Base-by-base conservation (phyloP, 1,140 invertebrate genomes). In the Dinoponera quadriceps region DNA sequence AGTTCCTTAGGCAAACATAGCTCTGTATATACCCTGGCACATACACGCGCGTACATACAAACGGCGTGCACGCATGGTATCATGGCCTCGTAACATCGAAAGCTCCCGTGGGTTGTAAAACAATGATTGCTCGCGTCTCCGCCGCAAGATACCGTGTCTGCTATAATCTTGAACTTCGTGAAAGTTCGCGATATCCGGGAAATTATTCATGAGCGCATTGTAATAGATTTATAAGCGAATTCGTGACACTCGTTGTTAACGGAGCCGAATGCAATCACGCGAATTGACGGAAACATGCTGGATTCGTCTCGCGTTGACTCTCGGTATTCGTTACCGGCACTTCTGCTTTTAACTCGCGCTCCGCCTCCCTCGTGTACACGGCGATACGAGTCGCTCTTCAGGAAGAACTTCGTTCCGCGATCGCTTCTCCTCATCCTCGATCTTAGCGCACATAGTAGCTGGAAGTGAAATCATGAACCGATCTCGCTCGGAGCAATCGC, bases 401-500 rank as follows among this genome's bases (percentile, higher is more conserved):
- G 18, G 54, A 48, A 80, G 29, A 57, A 59, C 20, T 29, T 18
- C 16, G 49, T 44, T n/a, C n/a, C 38, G 48, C 38, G 27, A 69
- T 80, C 69, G 22, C 51, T 44, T 69, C 29, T 69, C 63, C 29
- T 55, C 65, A 80, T 80, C 51, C n/a, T 69, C 65, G 29, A 69
- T 78, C 63, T 69, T 78, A 33, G 25, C 63, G n/a, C 60, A 57
- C 49, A 33, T 25, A 54, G 72, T 29, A 48, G 65, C 63, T 78
- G 63, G 63, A 69, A 78, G 75, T 78, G 75, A 78, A 78, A 78
- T 78, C 72, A 84, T 14, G 78, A 65, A 38, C n/a, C 81, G 51
- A 72, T 66, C 71, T 83, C n/a, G 57, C 77, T 80, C 44, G 22
- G 73, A 29, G 60, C 68, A 85, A 69, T 85, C 80, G 84, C 44